Percentiles rank a stretch among this genome's conserved stretches.
These are phyloP conservation scores for Desmodus rotundus DNA, from an alignment of 2,113 vertebrate genomes.

Conservation along the genomic window DNA sequence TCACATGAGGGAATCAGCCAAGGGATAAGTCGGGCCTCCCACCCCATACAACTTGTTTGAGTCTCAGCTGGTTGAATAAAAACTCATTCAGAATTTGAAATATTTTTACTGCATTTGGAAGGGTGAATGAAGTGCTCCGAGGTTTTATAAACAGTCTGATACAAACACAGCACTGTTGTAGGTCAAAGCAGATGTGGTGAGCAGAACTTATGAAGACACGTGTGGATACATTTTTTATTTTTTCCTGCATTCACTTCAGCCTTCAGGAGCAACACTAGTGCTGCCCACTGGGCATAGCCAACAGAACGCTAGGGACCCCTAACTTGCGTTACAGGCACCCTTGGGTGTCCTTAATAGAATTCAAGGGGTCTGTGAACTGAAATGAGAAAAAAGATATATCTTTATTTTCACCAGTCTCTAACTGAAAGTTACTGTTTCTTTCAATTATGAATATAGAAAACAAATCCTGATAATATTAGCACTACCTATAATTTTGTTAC, in stretches of 20 bases:
- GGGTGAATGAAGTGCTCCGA: not conserved
- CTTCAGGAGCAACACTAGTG: not conserved
- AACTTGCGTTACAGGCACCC: not conserved
- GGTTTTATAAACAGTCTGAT: not conserved
- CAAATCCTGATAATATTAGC: not conserved
- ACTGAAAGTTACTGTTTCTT: not conserved
- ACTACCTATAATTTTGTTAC: not conserved
- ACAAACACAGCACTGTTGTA: not conserved
- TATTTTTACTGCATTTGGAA: not conserved
- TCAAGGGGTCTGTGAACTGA: not conserved
- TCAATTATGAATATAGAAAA: not conserved
- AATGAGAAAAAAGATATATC: not conserved
- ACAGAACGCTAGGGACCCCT: not conserved
- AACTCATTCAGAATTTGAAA: conserved; percentile 15
- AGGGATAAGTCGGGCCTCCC: not conserved
- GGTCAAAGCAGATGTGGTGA: not conserved
- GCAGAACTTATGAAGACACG: not conserved
- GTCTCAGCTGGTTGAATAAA: not conserved
- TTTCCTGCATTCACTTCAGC: not conserved
- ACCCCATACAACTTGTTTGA: not conserved
- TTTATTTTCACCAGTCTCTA: not conserved
- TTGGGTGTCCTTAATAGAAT: not conserved
- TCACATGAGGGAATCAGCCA: not conserved
- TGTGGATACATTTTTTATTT: not conserved
- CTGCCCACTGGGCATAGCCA: not conserved